Evolutionary conservation across 1,140 invertebrate species (phyloP).

Genomic region (Wiebesia pumilae): DNA sequence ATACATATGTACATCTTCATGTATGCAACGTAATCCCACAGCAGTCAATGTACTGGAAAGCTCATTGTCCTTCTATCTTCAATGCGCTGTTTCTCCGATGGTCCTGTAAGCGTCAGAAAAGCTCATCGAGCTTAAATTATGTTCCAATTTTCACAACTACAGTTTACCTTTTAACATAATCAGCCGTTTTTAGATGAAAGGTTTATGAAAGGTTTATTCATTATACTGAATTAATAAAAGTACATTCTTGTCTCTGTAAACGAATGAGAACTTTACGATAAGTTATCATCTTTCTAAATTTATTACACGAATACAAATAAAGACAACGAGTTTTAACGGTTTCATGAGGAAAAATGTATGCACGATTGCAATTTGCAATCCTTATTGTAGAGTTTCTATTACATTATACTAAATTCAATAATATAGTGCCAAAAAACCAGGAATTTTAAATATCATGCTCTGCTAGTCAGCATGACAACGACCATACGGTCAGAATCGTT

Average conservation of each 20-base stretch:
- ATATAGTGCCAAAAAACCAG: neutral
- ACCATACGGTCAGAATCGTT: neutral
- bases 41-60: constrained; percentile 36
- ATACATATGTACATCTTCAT: constrained; percentile 12
- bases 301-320: no score
- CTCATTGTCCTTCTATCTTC: constrained; percentile 31
- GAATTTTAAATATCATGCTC: neutral
- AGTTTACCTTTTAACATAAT: neutral
- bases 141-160: neutral
- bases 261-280: no score
- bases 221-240: no score
- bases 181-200: neutral
- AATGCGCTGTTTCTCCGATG: neutral
- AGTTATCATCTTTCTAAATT: no score
- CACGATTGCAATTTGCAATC: neutral
- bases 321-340: no score
- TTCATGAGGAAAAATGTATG: no score
- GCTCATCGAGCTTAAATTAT: neutral
- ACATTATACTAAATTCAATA: neutral
- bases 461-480: neutral
- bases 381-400: neutral
- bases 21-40: constrained; percentile 24
- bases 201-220: no score
- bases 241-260: no score
- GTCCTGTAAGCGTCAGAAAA: neutral